Evolutionary conservation across 2,113 vertebrate genomes (phyloP).

Genomic region (Polyodon spathula): DNA sequence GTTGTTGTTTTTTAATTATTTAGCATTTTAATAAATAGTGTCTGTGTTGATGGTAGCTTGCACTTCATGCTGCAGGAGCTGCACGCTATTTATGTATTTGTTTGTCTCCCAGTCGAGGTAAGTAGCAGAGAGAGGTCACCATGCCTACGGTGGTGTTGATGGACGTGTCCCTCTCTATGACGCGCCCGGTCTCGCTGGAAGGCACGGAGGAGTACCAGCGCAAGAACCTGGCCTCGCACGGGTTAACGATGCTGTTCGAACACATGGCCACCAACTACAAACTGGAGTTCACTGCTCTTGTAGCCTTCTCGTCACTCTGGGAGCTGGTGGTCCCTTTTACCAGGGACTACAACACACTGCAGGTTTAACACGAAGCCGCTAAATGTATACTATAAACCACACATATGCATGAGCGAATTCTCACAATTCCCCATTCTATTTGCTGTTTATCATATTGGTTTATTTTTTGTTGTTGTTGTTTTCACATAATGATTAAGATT

Average conservation of each 20-base stretch:
- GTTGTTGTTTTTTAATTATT: too few relatives aligned
- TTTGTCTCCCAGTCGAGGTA: background rate
- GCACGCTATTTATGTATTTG: conserved; percentile 11
- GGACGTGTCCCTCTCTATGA: conserved; percentile 98
- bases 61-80: too few relatives aligned
- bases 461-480: too few relatives aligned
- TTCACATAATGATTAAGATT: too few relatives aligned
- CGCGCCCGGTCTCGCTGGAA: conserved; percentile 79
- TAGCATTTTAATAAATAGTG: too few relatives aligned
- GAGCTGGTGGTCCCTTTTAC: conserved; percentile 94
- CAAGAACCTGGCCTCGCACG: conserved; percentile 88
- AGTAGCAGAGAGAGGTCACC: conserved; percentile 14
- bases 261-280: conserved; percentile 97
- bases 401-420: too few relatives aligned
- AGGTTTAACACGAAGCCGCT: conserved; percentile 54
- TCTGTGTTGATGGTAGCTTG: too few relatives aligned
- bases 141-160: conserved; percentile 95
- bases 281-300: conserved; percentile 84
- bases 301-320: conserved; percentile 93
- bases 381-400: background rate
- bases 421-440: too few relatives aligned
- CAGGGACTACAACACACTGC: conserved; percentile 89
- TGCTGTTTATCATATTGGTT: too few relatives aligned
- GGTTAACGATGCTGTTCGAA: conserved; percentile 93
- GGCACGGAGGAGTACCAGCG: conserved; percentile 88